Evolutionary conservation across 2,888 invertebrate genomes (phyloP), one percentile per base, ranked within the genome.

Genomic region (Linyphia triangularis): DNA sequence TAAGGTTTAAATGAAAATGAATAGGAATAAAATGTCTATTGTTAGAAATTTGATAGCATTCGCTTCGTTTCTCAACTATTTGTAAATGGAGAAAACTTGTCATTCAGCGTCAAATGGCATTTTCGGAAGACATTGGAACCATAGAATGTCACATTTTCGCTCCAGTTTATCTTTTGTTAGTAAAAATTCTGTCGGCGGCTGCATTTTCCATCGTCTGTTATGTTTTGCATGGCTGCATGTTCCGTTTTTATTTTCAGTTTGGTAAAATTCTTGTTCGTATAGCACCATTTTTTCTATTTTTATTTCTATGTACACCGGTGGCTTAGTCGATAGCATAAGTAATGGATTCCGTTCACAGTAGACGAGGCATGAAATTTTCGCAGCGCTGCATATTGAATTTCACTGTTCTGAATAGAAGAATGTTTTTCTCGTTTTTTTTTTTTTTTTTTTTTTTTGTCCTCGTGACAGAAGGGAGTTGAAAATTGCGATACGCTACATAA

Each of bases 301-400:
- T 57, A 30, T 73, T 57, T 65, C 57, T 28, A 51, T 67, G 30
- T 51, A 59, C 72, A 43, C 69, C 84, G 40, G 70, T 67, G 75
- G 84, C 77, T 85, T 51, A 67, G 84, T 75, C 84, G 67, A 75
- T 77, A 85, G 84, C 61, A 70, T 75, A 69, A 85, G 77, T 85
- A 85, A 75, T 85, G 77, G 75, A 85, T 85, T 77, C 69, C 16
- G 75, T 69, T 69, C 26, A 33, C 43, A 77, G 67, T 59, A 75
- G 67, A 59, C 77, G 67, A 40, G 65, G 84, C 84, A 67, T 85
- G 67, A 77, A 75, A 69, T 75, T 85, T 73, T 77, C 69, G 65
- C 75, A 85, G 37, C 37, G 28, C 75, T 26, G 57, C 84, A 61
- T 77, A 85, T 77, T 65, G 75, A 85, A 77, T 75, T 75, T 85